phyloP scores from a whole-genome alignment of 1,140 invertebrate genomes.

The Lasaia peninsularis region DNA sequence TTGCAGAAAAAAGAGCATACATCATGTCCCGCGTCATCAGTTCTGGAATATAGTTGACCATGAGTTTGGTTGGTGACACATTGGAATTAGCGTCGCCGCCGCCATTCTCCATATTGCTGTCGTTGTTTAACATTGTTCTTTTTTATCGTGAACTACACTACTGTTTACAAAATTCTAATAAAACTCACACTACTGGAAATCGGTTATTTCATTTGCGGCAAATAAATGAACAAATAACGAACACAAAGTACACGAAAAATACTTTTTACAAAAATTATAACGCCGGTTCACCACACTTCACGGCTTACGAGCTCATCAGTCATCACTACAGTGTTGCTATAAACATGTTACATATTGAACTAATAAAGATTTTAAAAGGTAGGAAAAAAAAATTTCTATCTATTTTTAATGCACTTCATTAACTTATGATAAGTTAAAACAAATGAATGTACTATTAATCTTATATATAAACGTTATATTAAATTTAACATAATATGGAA shows the following conservation, averaged over 20 bases:
- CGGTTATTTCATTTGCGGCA: constrained; percentile 69
- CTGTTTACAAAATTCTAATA: constrained; percentile 67
- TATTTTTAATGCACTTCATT: too few relatives aligned
- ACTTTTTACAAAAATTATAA: constrained; percentile 65
- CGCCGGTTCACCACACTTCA: constrained; percentile 74
- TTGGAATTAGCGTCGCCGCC: constrained; percentile 73
- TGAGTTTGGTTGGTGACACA: constrained; percentile 77
- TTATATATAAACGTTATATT: too few relatives aligned
- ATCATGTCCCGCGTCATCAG: constrained; percentile 75
- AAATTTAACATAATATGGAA: too few relatives aligned
- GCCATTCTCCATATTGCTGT: constrained; percentile 72
- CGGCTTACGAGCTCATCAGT: constrained; percentile 46
- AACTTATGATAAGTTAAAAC: too few relatives aligned
- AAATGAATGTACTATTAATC: too few relatives aligned
- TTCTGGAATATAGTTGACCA: constrained; percentile 77
- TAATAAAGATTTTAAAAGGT: not conserved
- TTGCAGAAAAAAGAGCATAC: constrained; percentile 73
- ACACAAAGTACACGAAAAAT: constrained; percentile 67
- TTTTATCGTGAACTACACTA: constrained; percentile 66
- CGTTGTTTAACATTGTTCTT: constrained; percentile 70
- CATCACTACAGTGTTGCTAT: constrained; percentile 37
- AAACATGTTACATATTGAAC: not conserved
- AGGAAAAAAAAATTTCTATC: not conserved
- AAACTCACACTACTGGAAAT: constrained; percentile 55
- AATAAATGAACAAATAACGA: constrained; percentile 65